A percentile compares a stretch with the other conserved stretches of the same genome.
These are phyloP conservation scores for Plectropomus leopardus DNA, from an alignment of 2,113 vertebrate genomes.

Conservation along the genomic window DNA sequence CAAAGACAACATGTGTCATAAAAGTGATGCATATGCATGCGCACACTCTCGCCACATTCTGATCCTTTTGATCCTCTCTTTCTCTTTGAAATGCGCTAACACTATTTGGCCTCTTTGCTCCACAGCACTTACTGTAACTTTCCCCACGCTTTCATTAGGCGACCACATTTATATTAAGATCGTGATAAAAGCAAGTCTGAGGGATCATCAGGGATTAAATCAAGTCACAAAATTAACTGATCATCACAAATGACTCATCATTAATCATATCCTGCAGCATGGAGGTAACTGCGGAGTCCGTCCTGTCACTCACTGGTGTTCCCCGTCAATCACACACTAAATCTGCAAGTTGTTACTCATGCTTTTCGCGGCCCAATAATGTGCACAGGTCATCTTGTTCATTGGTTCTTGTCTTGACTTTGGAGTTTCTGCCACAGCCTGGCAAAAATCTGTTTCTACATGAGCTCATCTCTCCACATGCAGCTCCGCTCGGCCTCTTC, in stretches of 20 bases:
- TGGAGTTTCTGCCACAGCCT: constrained; percentile 20
- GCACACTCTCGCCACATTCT: constrained; percentile 40
- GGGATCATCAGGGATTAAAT: constrained; percentile 1
- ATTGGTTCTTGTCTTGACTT: constrained; percentile 14
- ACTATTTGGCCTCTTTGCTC: constrained; percentile 39
- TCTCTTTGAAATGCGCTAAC: constrained; percentile 44
- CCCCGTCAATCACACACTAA: constrained; percentile 11
- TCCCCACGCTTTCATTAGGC: constrained; percentile 7
- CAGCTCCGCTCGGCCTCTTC: constrained; percentile 38
- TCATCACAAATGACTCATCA: constrained; percentile 19
- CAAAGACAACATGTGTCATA: constrained; percentile 35
- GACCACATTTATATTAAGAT: constrained; percentile 8
- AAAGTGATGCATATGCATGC: constrained; percentile 63
- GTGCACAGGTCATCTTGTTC: constrained; percentile 16
- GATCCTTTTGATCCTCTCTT: constrained; percentile 46
- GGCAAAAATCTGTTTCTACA: constrained; percentile 32
- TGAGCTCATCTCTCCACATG: constrained; percentile 57
- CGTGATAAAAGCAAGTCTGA: background rate
- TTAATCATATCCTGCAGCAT: constrained; percentile 22
- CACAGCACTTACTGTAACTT: constrained; percentile 7
- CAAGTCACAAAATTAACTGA: background rate
- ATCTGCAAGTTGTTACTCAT: constrained; percentile 6
- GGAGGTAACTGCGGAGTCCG: background rate
- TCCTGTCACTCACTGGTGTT: constrained; percentile 29
- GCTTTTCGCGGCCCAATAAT: background rate